A percentile compares a stretch with the other conserved stretches of the same genome.
These are phyloP conservation scores for Oophaga sylvatica DNA, from an alignment of 2,797 vertebrate genomes.

Conservation along the genomic window DNA sequence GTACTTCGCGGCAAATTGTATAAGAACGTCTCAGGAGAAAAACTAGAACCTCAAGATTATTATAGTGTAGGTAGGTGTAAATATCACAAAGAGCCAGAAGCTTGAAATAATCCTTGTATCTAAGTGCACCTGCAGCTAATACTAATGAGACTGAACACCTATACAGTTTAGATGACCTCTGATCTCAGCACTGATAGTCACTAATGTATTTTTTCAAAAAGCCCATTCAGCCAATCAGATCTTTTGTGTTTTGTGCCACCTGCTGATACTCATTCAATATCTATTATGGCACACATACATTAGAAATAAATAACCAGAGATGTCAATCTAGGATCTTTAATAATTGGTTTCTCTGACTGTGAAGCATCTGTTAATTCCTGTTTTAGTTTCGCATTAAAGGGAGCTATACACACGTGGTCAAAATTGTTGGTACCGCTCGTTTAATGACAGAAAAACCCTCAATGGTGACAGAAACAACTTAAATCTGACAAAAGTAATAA, in stretches of 20 bases:
- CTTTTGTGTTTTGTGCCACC: constrained; percentile 46
- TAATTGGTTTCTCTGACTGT: constrained; percentile 45
- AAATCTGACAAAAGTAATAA: too few species aligned
- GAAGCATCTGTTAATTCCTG: constrained; percentile 18
- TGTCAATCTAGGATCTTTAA: constrained; percentile 36
- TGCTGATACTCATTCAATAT: constrained; percentile 26
- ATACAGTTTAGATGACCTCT: constrained; percentile 43
- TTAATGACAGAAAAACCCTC: too few species aligned
- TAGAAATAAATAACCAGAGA: constrained; percentile 43
- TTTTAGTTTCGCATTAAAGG: neutral
- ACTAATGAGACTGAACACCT: constrained; percentile 52
- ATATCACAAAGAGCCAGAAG: constrained; percentile 49
- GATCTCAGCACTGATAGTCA: constrained; percentile 28
- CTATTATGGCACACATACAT: constrained; percentile 13
- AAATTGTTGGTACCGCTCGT: too few species aligned
- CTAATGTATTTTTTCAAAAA: constrained; percentile 48
- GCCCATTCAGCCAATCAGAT: constrained; percentile 40
- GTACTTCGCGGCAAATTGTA: constrained; percentile 28
- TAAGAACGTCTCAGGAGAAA: constrained; percentile 30
- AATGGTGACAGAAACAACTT: too few species aligned
- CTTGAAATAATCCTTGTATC: constrained; percentile 19
- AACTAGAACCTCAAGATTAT: constrained; percentile 45
- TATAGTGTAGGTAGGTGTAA: constrained; percentile 30
- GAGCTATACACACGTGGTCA: neutral
- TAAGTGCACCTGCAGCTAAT: constrained; percentile 46